Conservation (phyloP, 1,140 invertebrate genomes). For the Cyphomyrmex costatus region DNA sequence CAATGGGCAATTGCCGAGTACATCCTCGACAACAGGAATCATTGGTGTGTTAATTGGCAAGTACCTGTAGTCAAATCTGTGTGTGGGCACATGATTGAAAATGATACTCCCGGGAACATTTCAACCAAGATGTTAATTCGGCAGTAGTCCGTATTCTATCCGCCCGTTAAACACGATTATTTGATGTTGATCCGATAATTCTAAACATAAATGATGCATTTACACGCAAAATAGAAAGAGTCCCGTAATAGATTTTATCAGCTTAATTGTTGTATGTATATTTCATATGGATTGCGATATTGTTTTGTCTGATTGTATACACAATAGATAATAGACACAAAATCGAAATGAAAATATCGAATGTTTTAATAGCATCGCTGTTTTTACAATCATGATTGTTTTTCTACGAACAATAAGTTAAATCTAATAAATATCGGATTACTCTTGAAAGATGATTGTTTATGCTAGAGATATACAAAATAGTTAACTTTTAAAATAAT, state of each 20-base stretch:
- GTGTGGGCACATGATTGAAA: slow-evolving; percentile 32
- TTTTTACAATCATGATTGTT: slow-evolving; percentile 21
- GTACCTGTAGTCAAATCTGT: slow-evolving; percentile 18
- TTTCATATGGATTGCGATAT: neutral
- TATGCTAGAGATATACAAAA: neutral
- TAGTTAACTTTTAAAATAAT: neutral
- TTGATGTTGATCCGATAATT: neutral
- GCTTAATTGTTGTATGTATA: neutral
- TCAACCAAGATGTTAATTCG: slow-evolving; percentile 26
- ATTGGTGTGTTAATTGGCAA: slow-evolving; percentile 45
- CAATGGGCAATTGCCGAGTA: slow-evolving; percentile 32
- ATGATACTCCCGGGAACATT: slow-evolving; percentile 18
- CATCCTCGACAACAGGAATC: slow-evolving; percentile 2
- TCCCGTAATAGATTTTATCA: slow-evolving; percentile 1
- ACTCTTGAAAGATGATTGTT: slow-evolving; percentile 20
- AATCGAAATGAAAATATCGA: neutral
- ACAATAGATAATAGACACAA: slow-evolving; percentile 1
- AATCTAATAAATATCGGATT: slow-evolving; percentile 33
- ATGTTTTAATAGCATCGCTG: slow-evolving; percentile 6
- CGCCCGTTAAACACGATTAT: slow-evolving; percentile 1
- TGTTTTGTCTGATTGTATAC: neutral
- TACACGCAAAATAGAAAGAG: neutral
- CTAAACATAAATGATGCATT: neutral
- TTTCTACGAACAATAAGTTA: slow-evolving; percentile 16
- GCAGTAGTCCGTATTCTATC: neutral